Evolutionary conservation across 1,140 invertebrate species (phyloP), one percentile per base, ranked within the genome.

Genomic region (Zaprionus gabonicus): DNA sequence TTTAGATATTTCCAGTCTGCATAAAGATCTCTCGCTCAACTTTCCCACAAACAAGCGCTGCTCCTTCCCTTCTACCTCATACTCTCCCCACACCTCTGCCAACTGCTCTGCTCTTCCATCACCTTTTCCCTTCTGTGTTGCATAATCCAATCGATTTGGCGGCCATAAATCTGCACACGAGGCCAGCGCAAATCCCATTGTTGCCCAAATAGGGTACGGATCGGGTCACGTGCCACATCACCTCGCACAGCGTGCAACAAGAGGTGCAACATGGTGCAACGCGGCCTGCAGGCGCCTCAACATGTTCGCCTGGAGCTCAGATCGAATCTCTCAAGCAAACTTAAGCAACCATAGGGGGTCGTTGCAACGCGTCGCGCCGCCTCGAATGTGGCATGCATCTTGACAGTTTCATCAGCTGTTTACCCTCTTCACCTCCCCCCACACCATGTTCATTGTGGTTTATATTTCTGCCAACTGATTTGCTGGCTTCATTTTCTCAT

Each of bases 161-260:
- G 44, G 36, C 51, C 69, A 85, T 81, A 84, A 81, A 78, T 84
- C 82, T 71, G 27, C 3, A 13, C 71, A 65, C 55, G 78, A 65
- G 64, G 36, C 57, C 38, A 13, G 36, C 7, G 62, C 51, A 59
- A 64, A 76, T 81, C 72, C 58, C 46, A 25, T 44, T 70, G 51
- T 5, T 27, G 17, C 6, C 73, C 76, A 70, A 60, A 79, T 55
- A 38, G 49, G 59, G 67, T 69, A 17, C n/a, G 13, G 58, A 31
- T 34, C 69, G 36, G 82, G 82, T 86, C 82, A 84, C 78, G 78
- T 84, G 81, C 59, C 78, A 23, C 66, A 23, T 74, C 65, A 74
- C 65, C 57, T 69, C 46, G 69, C 72, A 38, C 71, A 70, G 66
- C 71, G 41, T 57, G 72, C 53, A 66, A 49, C 60, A 66, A 41